Conservation (phyloP, 2,888 invertebrate species). For the Nomada flava region DNA sequence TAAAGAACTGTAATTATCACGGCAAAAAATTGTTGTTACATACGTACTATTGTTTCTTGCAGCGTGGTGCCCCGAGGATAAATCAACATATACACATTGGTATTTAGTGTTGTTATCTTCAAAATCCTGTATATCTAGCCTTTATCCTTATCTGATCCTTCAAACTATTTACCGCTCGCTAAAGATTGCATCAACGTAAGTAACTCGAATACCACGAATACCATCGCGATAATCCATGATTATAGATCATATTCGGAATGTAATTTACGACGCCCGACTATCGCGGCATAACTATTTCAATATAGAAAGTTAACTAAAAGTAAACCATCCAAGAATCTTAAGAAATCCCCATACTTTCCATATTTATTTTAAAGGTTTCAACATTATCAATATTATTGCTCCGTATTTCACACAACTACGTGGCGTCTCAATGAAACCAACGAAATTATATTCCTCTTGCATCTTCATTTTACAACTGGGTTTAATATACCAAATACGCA, state of each 20-base stretch:
- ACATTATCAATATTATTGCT: too few relatives aligned
- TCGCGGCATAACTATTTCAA: neutral
- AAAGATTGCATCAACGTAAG: constrained; percentile 1
- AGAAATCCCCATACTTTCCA: too few relatives aligned
- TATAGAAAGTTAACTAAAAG: neutral
- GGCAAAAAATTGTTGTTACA: neutral
- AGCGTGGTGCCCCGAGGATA: neutral
- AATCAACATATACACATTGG: neutral
- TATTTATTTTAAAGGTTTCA: too few relatives aligned
- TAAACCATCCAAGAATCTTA: too few relatives aligned
- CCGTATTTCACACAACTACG: too few relatives aligned
- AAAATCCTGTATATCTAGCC: constrained; percentile 14
- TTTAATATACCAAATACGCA: too few relatives aligned
- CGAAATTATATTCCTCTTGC: too few relatives aligned
- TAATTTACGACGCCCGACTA: neutral
- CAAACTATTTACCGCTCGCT: constrained; percentile 5
- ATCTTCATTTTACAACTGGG: too few relatives aligned
- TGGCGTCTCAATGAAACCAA: too few relatives aligned
- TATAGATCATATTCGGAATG: neutral
- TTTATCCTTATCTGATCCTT: constrained; percentile 27
- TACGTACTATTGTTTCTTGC: neutral
- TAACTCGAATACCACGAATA: neutral
- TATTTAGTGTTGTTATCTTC: neutral
- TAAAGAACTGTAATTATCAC: constrained; percentile 9
- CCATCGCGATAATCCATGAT: neutral